Percentiles rank a stretch among this genome's conserved stretches.
Conservation (phyloP, 2,797 vertebrate genomes). For the Rhincodon typus region DNA sequence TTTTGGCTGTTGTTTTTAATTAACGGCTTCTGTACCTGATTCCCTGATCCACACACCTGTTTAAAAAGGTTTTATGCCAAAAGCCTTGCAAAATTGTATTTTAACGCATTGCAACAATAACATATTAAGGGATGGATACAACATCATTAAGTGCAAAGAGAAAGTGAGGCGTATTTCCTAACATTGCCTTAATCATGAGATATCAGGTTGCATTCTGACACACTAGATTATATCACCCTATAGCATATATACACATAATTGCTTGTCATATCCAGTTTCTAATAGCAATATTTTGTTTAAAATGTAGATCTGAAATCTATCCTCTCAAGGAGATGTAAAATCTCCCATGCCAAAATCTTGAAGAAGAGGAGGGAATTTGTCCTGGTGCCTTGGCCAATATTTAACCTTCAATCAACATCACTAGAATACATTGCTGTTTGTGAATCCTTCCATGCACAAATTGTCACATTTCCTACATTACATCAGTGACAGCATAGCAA, state of each 20-base stretch:
- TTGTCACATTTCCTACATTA: not conserved
- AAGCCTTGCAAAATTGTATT: not conserved
- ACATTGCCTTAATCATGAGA: not conserved
- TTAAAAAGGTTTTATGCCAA: not conserved
- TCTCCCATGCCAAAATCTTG: not conserved
- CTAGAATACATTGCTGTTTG: not conserved
- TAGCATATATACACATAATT: not conserved
- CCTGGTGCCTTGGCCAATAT: not conserved
- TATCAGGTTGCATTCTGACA: not conserved
- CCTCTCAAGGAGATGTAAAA: not conserved
- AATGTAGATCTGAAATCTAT: not conserved
- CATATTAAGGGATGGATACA: not conserved
- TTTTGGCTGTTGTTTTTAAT: not conserved
- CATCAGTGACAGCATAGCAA: not conserved
- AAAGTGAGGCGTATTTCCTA: not conserved
- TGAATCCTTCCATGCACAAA: not conserved
- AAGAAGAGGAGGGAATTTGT: not conserved
- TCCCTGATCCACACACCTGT: not conserved
- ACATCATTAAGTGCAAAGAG: not conserved
- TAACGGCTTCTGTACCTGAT: not conserved
- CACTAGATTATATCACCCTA: not conserved
- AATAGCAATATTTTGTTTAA: not conserved
- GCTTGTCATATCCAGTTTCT: not conserved
- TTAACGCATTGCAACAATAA: not conserved
- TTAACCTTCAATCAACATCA: not conserved